These are phyloP conservation scores for Rhingia rostrata DNA, from an alignment of 2,888 invertebrate species.

Conservation along the genomic window DNA sequence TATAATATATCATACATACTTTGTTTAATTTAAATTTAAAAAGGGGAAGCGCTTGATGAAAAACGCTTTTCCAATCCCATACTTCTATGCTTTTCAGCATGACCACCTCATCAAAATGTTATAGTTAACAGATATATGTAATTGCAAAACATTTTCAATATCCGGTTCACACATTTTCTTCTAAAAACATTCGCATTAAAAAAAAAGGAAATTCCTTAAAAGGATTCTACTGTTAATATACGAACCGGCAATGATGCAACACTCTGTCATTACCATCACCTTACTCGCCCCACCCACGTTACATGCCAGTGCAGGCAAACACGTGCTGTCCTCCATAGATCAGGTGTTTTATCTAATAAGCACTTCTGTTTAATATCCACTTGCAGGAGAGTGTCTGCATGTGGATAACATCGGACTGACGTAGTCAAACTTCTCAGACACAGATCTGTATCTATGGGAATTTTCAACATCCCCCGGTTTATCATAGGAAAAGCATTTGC, in stretches of 20 bases:
- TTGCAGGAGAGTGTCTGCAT: conserved; percentile 21
- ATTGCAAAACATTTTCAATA: too few relatives aligned
- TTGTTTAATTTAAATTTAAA: too few relatives aligned
- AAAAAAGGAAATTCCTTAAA: not conserved
- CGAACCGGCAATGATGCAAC: not conserved
- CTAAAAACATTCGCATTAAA: too few relatives aligned
- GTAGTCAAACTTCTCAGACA: conserved; percentile 11
- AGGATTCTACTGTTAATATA: not conserved
- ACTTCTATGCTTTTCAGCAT: too few relatives aligned
- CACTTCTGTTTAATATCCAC: conserved; percentile 37
- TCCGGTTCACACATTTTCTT: too few relatives aligned
- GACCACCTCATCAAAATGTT: too few relatives aligned
- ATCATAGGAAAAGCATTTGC: conserved; percentile 28
- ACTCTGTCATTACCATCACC: not conserved
- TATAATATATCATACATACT: too few relatives aligned
- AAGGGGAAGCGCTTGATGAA: too few relatives aligned
- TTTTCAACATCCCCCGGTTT: conserved; percentile 9
- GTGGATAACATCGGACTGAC: conserved; percentile 1
- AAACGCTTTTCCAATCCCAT: too few relatives aligned
- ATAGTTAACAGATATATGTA: too few relatives aligned
- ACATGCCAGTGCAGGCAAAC: not conserved
- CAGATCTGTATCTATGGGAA: not conserved
- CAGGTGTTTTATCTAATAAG: conserved; percentile 30
- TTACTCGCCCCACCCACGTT: conserved; percentile 13
- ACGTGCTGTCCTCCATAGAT: conserved; percentile 5